These are phyloP conservation scores for Allobates femoralis DNA, from an alignment of 2,797 vertebrate species.

Conservation along the genomic window DNA sequence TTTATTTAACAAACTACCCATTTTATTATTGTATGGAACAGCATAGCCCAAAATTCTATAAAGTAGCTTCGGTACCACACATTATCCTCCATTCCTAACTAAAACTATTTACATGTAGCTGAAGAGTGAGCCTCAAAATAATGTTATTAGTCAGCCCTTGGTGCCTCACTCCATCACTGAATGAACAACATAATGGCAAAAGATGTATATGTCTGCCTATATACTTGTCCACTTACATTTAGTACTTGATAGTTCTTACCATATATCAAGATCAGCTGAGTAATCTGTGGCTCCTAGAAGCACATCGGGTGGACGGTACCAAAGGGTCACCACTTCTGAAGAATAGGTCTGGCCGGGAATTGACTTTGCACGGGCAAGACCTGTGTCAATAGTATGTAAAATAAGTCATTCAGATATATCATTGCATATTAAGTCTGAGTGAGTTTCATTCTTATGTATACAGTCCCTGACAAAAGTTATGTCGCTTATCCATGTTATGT, in stretches of 20 bases:
- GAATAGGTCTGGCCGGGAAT: conserved; percentile 88
- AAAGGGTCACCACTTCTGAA: conserved; percentile 88
- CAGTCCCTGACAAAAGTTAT: too few species aligned
- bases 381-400: conserved; percentile 67
- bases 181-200: not conserved
- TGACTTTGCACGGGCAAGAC: conserved; percentile 87
- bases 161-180: not conserved
- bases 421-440: not conserved
- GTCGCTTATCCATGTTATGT: too few species aligned
- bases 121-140: too few species aligned
- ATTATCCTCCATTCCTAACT: too few species aligned
- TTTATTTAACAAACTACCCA: too few species aligned
- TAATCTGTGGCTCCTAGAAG: conserved; percentile 89
- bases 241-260: conserved; percentile 74
- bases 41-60: too few species aligned
- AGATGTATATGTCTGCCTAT: too few species aligned
- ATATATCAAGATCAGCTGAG: conserved; percentile 89
- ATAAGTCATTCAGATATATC: not conserved
- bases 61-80: too few species aligned
- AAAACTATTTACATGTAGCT: too few species aligned
- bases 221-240: not conserved
- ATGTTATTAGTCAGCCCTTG: too few species aligned
- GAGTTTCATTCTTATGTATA: not conserved
- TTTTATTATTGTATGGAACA: too few species aligned
- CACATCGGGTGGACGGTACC: conserved; percentile 89